Percentiles rank a stretch among this genome's conserved stretches.
phyloP scores from a whole-genome alignment of 2,113 vertebrate genomes.

The Oncorhynchus clarkii region DNA sequence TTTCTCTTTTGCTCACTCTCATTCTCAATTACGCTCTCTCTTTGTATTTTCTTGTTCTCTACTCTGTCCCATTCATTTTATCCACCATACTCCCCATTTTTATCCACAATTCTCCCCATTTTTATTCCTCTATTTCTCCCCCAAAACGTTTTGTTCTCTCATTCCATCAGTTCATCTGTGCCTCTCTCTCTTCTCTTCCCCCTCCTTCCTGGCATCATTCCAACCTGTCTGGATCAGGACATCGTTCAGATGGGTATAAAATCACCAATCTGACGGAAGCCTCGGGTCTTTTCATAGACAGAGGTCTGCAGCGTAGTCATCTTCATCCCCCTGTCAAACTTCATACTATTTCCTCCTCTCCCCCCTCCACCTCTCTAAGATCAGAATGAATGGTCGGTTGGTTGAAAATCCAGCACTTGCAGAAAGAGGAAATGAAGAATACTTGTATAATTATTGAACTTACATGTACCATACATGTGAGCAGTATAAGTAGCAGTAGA shows the following conservation, averaged over 20 bases:
- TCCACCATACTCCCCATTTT: too few species aligned
- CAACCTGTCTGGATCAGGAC: conserved; percentile 40
- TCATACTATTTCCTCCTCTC: conserved; percentile 11
- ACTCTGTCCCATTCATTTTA: too few species aligned
- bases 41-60: background rate
- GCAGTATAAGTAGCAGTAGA: too few species aligned
- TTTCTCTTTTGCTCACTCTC: conserved; percentile 3
- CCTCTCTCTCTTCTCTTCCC: conserved; percentile 2
- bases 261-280: conserved; percentile 50
- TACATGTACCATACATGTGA: too few species aligned
- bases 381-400: too few species aligned
- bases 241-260: conserved; percentile 55
- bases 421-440: too few species aligned
- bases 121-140: background rate
- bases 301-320: conserved; percentile 44
- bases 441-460: too few species aligned
- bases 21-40: background rate
- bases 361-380: background rate
- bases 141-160: conserved; percentile 33
- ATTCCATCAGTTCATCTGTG: background rate
- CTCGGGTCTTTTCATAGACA: conserved; percentile 46
- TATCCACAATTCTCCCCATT: background rate
- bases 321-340: conserved; percentile 56
- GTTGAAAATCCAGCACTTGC: too few species aligned
- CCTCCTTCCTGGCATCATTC: conserved; percentile 36